These are phyloP conservation scores for Gobionotothen gibberifrons DNA, from an alignment of 2,797 vertebrate species.

Conservation along the genomic window DNA sequence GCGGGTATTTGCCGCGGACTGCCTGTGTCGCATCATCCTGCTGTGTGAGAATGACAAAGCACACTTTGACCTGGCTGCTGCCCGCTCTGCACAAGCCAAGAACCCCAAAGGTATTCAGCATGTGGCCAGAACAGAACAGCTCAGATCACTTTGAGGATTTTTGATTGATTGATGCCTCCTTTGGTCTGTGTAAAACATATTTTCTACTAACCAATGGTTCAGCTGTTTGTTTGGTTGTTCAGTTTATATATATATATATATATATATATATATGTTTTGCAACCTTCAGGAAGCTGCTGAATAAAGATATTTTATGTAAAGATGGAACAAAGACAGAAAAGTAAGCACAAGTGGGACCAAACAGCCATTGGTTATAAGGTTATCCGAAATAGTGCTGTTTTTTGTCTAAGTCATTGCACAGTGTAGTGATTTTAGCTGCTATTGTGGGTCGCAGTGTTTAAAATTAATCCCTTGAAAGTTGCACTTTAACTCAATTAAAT, in stretches of 20 bases:
- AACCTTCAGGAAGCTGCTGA: background rate
- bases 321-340: conserved; percentile 43
- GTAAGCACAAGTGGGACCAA: conserved; percentile 17
- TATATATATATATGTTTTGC: background rate
- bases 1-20: conserved; percentile 96
- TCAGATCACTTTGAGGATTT: conserved; percentile 17
- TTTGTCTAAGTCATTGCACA: conserved; percentile 12
- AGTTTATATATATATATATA: background rate
- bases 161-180: conserved; percentile 21
- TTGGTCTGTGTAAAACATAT: background rate
- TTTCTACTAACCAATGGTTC: background rate
- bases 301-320: conserved; percentile 45
- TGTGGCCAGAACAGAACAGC: conserved; percentile 8
- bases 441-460: conserved; percentile 28
- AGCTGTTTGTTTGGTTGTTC: background rate
- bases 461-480: conserved; percentile 52
- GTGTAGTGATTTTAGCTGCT: conserved; percentile 16
- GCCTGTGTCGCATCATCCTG: conserved; percentile 94
- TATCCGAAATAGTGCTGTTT: conserved; percentile 16
- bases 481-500: conserved; percentile 49
- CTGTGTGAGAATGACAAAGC: conserved; percentile 94
- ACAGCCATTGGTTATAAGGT: conserved; percentile 11
- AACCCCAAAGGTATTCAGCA: conserved; percentile 90
- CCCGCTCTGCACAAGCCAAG: conserved; percentile 89
- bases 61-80: conserved; percentile 94